phyloP scores from a whole-genome alignment of 2,888 invertebrate genomes.

The Ceriagrion tenellum region DNA sequence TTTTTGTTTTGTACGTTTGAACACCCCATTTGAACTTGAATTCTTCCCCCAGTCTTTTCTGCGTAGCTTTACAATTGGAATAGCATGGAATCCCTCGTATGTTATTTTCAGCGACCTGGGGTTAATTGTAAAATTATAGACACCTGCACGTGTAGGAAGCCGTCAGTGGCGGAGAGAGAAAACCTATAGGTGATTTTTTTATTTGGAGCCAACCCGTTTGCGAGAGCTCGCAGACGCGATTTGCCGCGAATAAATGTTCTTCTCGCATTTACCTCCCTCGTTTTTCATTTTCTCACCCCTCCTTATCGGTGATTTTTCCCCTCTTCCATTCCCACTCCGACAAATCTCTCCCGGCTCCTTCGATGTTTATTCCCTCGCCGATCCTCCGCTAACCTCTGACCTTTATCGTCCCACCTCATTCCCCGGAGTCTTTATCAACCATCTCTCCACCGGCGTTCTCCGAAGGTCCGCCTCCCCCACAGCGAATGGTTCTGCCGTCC shows the following conservation, averaged over 20 bases:
- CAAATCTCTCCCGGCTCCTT: not conserved
- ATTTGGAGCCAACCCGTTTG: not conserved
- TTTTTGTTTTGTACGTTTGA: no score
- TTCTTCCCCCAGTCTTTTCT: no score
- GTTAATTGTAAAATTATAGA: not conserved
- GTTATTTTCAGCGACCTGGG: not conserved
- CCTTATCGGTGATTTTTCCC: not conserved
- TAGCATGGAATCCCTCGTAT: no score
- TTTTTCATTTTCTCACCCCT: not conserved
- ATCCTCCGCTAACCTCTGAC: not conserved
- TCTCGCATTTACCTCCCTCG: not conserved
- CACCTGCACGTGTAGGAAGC: not conserved
- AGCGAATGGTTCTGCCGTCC: not conserved
- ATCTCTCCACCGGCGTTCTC: not conserved
- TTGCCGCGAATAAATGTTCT: not conserved
- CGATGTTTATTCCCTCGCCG: not conserved
- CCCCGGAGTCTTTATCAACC: not conserved
- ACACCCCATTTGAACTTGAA: no score
- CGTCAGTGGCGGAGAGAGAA: not conserved
- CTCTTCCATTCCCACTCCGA: not conserved
- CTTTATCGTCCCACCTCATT: not conserved
- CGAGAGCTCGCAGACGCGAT: not conserved
- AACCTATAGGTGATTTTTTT: not conserved
- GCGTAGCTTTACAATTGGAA: no score
- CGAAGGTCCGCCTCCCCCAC: not conserved